phyloP scores from a whole-genome alignment of 2,113 vertebrate genomes.

The Anolis sagrei region DNA sequence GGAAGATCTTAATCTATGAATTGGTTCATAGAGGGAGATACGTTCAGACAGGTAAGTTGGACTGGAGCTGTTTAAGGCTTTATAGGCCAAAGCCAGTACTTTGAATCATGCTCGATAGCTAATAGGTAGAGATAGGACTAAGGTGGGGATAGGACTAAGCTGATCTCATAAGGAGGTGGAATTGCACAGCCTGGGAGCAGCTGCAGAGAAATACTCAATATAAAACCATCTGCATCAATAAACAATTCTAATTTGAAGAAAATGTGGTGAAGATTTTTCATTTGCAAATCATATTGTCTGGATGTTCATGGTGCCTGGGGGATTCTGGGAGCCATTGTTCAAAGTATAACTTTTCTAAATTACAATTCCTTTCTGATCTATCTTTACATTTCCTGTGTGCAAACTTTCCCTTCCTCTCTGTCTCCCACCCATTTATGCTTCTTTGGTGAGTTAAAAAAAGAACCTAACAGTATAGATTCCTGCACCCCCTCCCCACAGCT shows the following conservation, averaged over 20 bases:
- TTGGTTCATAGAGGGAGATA: no score
- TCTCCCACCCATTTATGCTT: constrained; percentile 48
- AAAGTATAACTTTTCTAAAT: neutral
- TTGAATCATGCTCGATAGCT: no score
- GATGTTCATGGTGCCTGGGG: no score
- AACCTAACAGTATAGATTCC: constrained; percentile 45
- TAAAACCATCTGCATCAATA: constrained; percentile 6
- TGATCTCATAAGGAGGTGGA: no score
- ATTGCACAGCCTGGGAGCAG: neutral
- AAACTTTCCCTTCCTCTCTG: constrained; percentile 20
- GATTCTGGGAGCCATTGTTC: no score
- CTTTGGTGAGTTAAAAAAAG: constrained; percentile 53
- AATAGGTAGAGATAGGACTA: no score
- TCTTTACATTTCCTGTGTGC: constrained; percentile 32
- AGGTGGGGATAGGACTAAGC: no score
- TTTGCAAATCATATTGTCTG: no score
- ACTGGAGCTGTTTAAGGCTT: no score
- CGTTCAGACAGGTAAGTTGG: no score
- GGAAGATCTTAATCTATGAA: no score
- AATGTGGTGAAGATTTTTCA: neutral
- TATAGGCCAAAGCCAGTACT: no score
- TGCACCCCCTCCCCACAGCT: neutral
- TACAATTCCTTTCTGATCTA: constrained; percentile 24
- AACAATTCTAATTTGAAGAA: neutral
- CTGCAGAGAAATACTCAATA: neutral